A percentile compares a stretch with the other conserved stretches of the same genome.
phyloP scores from a whole-genome alignment of 2,888 invertebrate genomes.

The Leistus spinibarbis region DNA sequence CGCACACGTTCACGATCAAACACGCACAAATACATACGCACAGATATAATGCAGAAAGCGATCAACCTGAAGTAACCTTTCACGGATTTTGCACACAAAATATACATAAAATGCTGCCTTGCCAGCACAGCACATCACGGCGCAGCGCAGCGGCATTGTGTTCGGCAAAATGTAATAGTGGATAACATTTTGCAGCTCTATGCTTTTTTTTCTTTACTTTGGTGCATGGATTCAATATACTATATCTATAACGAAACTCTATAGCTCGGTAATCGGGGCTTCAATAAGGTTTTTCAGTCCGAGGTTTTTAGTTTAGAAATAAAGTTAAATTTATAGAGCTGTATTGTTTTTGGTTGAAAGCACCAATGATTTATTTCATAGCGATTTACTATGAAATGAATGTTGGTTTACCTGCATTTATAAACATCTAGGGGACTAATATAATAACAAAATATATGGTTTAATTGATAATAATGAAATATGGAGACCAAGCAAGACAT shows the following conservation, averaged over 20 bases:
- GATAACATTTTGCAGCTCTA: neutral
- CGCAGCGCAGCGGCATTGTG: neutral
- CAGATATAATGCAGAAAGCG: neutral
- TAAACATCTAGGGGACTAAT: too few species aligned
- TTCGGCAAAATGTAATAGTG: neutral
- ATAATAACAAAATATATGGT: too few species aligned
- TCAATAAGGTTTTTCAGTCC: neutral
- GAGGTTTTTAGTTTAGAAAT: neutral
- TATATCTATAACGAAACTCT: neutral
- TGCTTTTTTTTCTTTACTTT: neutral
- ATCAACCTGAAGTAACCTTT: neutral
- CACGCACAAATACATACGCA: neutral
- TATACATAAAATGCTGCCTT: neutral
- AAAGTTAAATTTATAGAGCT: neutral
- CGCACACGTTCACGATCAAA: neutral
- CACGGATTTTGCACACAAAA: neutral
- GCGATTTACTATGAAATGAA: too few species aligned
- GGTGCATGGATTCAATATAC: neutral
- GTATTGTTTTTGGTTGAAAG: too few species aligned
- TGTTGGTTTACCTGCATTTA: too few species aligned
- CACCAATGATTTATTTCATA: too few species aligned
- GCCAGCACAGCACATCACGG: neutral
- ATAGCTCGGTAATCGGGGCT: neutral
- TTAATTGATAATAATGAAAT: too few species aligned
- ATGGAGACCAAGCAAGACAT: too few species aligned